These are phyloP conservation scores for Helarctos malayanus DNA, from an alignment of 2,797 vertebrate species.

Conservation along the genomic window DNA sequence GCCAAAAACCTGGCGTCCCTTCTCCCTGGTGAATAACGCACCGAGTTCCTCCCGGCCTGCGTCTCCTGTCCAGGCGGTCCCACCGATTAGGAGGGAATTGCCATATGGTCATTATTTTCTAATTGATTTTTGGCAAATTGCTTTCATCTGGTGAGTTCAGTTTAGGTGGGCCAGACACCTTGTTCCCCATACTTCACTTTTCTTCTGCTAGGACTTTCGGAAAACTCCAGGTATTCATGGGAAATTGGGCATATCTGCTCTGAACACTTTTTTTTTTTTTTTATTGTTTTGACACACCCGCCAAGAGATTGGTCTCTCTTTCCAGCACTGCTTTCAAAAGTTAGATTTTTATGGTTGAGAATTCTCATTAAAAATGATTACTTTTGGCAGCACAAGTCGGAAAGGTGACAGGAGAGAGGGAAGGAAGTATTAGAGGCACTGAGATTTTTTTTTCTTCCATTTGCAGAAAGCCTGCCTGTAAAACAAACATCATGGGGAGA, in stretches of 20 bases:
- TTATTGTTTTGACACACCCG: conserved; percentile 75
- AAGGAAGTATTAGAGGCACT: conserved; percentile 45
- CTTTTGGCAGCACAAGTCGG: conserved; percentile 81
- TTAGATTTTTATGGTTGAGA: conserved; percentile 76
- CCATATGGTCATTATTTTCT: background rate
- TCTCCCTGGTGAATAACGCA: background rate
- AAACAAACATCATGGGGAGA: conserved; percentile 54
- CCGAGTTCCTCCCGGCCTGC: accelerated
- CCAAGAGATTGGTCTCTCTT: conserved; percentile 73
- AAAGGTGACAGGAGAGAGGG: conserved; percentile 73
- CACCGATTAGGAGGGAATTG: background rate
- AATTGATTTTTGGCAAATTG: conserved; percentile 10
- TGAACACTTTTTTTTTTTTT: conserved; percentile 9
- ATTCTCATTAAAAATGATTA: conserved; percentile 85
- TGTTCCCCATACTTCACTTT: conserved; percentile 24
- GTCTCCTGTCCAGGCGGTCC: background rate
- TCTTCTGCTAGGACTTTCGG: background rate
- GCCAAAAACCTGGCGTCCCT: background rate
- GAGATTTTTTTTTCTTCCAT: conserved; percentile 29
- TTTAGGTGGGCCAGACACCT: background rate
- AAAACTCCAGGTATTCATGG: conserved; percentile 45
- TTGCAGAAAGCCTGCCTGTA: conserved; percentile 68
- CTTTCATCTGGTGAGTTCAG: background rate
- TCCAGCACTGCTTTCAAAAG: conserved; percentile 76
- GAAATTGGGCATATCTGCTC: conserved; percentile 52